These are phyloP conservation scores for Otolemur garnettii DNA, from an alignment of 2,113 vertebrate species.

Conservation along the genomic window DNA sequence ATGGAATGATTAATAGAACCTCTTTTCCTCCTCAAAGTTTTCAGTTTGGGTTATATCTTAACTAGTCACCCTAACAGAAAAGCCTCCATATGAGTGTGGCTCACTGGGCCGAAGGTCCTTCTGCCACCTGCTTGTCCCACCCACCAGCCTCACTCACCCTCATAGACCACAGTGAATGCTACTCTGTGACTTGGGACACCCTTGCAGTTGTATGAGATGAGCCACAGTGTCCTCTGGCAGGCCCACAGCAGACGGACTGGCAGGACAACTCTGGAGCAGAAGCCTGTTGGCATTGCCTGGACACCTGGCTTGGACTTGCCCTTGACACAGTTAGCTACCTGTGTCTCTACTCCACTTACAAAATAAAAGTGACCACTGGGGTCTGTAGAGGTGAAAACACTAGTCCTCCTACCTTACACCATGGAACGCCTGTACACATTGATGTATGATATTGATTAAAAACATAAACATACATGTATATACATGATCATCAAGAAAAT, in stretches of 20 bases:
- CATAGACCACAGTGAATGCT: fast-evolving
- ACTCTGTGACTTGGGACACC: neutral
- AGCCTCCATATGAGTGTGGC: neutral
- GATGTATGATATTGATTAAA: neutral
- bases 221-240: neutral
- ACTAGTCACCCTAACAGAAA: neutral
- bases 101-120: neutral
- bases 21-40: neutral
- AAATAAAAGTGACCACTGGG: neutral
- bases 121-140: neutral
- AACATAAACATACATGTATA: neutral
- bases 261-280: neutral
- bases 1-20: neutral
- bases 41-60: neutral
- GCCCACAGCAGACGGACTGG: neutral
- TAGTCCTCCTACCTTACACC: neutral
- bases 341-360: neutral
- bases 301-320: neutral
- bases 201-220: neutral
- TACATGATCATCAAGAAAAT: neutral
- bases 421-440: neutral
- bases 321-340: neutral
- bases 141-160: neutral
- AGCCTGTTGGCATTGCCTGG: neutral
- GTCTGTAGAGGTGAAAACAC: neutral